A percentile compares a stretch with the other conserved stretches of the same genome.
Evolutionary conservation across 2,888 invertebrate species (phyloP).

Genomic region (Gerosis bhagava): DNA sequence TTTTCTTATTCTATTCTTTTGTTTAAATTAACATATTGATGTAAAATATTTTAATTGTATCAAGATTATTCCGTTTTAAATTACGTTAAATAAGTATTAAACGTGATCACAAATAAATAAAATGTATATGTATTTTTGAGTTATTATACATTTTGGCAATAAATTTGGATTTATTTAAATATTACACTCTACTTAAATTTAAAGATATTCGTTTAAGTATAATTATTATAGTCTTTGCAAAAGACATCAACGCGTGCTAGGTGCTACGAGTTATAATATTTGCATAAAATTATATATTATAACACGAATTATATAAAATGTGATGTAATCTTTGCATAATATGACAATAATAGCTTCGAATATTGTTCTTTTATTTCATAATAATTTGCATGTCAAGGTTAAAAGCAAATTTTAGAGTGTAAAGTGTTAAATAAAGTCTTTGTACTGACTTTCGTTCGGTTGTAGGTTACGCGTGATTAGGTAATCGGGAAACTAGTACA

Average conservation of each 20-base stretch:
- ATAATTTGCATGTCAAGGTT: slow-evolving; percentile 29
- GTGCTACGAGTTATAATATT: background rate
- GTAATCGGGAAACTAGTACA: slow-evolving; percentile 65
- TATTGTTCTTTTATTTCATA: slow-evolving; percentile 3
- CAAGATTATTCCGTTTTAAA: too few species aligned
- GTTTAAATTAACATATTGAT: too few species aligned
- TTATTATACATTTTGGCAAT: too few species aligned
- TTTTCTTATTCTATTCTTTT: too few species aligned
- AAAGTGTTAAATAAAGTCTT: slow-evolving; percentile 18
- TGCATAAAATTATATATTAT: background rate
- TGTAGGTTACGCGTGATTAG: slow-evolving; percentile 53
- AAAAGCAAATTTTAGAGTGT: slow-evolving; percentile 23
- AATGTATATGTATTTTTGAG: too few species aligned
- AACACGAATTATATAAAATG: slow-evolving; percentile 10
- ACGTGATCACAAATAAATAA: too few species aligned
- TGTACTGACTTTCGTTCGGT: slow-evolving; percentile 40
- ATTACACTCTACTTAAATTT: too few species aligned
- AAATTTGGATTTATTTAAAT: too few species aligned
- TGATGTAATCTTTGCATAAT: slow-evolving; percentile 11
- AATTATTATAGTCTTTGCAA: too few species aligned
- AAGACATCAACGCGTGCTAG: slow-evolving; percentile 41
- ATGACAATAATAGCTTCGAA: slow-evolving; percentile 2
- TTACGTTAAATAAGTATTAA: too few species aligned
- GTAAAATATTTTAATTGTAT: too few species aligned
- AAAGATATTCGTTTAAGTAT: too few species aligned